Evolutionary conservation across 2,797 vertebrate species (phyloP).

Genomic region (Tiaroga cobitis): DNA sequence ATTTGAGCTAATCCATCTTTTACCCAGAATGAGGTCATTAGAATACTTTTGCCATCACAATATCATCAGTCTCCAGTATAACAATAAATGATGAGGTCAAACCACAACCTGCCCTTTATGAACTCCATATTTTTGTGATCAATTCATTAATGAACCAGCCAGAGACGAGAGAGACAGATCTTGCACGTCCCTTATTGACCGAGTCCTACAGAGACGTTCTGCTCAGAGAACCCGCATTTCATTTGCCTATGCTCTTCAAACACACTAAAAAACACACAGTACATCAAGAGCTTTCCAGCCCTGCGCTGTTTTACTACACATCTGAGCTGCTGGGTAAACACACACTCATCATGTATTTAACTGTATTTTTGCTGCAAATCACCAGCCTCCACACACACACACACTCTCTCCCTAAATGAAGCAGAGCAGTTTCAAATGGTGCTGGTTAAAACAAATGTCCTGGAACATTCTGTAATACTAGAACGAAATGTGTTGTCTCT

Average conservation of each 20-base stretch:
- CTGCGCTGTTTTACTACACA: background rate
- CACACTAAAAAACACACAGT: slow-evolving; percentile 16
- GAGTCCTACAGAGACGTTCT: slow-evolving; percentile 7
- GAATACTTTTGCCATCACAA: background rate
- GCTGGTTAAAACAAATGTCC: slow-evolving; percentile 15
- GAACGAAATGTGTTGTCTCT: background rate
- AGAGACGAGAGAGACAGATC: background rate
- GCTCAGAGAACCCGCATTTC: background rate
- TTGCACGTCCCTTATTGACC: background rate
- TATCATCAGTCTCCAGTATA: background rate
- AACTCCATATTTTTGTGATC: background rate
- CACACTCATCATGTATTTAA: slow-evolving; percentile 24
- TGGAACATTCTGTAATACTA: slow-evolving; percentile 28
- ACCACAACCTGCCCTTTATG: background rate
- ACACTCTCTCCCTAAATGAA: slow-evolving; percentile 22
- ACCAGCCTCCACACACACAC: slow-evolving; percentile 8
- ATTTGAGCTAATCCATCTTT: background rate
- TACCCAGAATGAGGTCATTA: background rate
- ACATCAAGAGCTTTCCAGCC: slow-evolving; percentile 18
- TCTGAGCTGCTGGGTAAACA: slow-evolving; percentile 12
- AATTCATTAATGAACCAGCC: slow-evolving; percentile 12
- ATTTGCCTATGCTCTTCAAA: background rate
- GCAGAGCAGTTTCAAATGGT: background rate
- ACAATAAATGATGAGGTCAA: slow-evolving; percentile 16
- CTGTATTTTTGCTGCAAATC: slow-evolving; percentile 1